Evolutionary conservation across 1,140 invertebrate genomes (phyloP), one percentile per base, ranked within the genome.

Genomic region (Psilanteris sp.): DNA sequence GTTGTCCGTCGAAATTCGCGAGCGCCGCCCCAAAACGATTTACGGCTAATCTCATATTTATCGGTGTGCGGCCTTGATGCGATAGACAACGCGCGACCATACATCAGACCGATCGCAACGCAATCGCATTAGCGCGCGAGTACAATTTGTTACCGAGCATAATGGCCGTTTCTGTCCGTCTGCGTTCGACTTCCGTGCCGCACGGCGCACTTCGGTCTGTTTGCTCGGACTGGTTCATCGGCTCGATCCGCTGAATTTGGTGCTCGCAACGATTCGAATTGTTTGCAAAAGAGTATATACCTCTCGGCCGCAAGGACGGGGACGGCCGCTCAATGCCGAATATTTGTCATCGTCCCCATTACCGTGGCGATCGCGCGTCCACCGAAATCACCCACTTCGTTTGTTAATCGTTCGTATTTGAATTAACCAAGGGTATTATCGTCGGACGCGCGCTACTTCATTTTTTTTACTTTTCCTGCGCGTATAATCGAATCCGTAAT

Each of bases 161-260:
- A 66, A 70, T 70, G 59, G 36, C 36, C 24, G 44, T 70, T 76
- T 66, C 34, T 43, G 32, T 64, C 55, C 32, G 36, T 44, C 43
- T 55, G 46, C 67, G 32, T 55, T 55, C 67, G 32, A 61, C 54
- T 61, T 59, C 8, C 41, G 64, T 6, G n/a, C n/a, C n/a, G n/a
- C 11, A 34, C 18, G 18, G 16, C 32, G 48, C 50, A 64, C 50
- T 64, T 66, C 26, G 64, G 50, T 64, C 64, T 76, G 43, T 76
- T 76, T 76, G 59, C 73, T 43, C 26, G 57, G 55, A 75, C 64
- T 62, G 64, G 57, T 68, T 62, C 34, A 64, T 62, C 71, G 24
- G 55, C 55, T 55, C 43, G 34, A 68, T 68, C 20, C 11, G 57
- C 34, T 64, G 41, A 24, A 64, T 64, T 68, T 43, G 50, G 57